Evolutionary conservation across 2,888 invertebrate species (phyloP), one percentile per base, ranked within the genome.

Genomic region (Tetragnatha montana): DNA sequence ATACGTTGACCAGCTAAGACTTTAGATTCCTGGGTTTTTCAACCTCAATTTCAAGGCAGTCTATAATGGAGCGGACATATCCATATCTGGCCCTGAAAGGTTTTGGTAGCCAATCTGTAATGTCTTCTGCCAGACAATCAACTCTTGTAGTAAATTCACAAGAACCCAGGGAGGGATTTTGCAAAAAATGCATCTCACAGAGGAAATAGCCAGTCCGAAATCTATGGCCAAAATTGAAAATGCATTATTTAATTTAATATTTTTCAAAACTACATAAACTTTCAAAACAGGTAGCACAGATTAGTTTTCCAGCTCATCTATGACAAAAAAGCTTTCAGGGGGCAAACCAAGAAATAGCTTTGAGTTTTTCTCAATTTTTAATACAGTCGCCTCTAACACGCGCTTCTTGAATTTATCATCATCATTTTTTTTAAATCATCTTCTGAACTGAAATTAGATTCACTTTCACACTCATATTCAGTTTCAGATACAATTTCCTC

Each of bases 1-100:
- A 35, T 76, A 84, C 10, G 21, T 50, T 35, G 93, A 93, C 93
- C 93, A 93, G 4, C 93, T 91, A 0, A 93, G 47, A 50, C 93
- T 78, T 91, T 93, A 93, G 91, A 80, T 93, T 92, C 12, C 91
- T 91, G 21, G 93, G 93, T 90, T 93, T 93, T 91, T 93, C 92
- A 51, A 93, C 93, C 91, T 93, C 92, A 50, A 93, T 93, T 89
- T 93, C 93, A 10, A 93, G 89, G 75, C 93, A 93, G 76, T 93
- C 93, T 73, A 93, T 93, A 4, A 93, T 93, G 51, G 71, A 78
- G 19, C 49, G 0, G 35, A 70, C 78, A 35, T 79, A 78, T 0
- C 50, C 21, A 19, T 70, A 85, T 70, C 70, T 17, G 19, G 22
- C 79, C 6, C 85, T 17, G 50, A 85, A 85, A 50, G 85, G 79